Percentiles rank a stretch among this genome's conserved stretches.
These are phyloP conservation scores for Pelecanus crispus DNA, from an alignment of 2,113 vertebrate species.

Conservation along the genomic window DNA sequence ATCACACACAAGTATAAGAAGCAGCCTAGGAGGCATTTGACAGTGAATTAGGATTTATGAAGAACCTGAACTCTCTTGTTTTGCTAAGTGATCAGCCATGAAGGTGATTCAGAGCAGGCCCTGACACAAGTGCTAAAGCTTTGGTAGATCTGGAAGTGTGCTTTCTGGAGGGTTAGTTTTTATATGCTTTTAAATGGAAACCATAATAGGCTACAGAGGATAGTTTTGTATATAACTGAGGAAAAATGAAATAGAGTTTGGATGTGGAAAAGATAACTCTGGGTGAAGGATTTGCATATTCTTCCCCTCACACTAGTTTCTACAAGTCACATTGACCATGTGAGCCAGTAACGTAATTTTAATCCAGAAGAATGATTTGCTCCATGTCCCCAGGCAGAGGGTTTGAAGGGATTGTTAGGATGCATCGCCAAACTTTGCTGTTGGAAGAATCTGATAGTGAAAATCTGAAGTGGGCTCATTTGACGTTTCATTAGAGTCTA, in stretches of 20 bases:
- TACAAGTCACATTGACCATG: background rate
- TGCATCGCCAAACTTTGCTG: background rate
- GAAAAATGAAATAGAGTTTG: background rate
- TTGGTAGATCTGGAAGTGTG: background rate
- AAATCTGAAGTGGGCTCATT: background rate
- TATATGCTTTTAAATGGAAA: background rate
- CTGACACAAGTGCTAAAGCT: background rate
- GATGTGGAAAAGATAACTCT: background rate
- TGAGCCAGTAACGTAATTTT: background rate
- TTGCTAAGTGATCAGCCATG: background rate
- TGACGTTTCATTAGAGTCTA: background rate
- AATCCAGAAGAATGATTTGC: background rate
- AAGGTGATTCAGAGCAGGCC: background rate
- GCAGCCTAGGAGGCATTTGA: background rate
- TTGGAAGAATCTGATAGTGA: background rate
- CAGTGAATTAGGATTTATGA: slow-evolving; percentile 5
- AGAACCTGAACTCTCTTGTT: background rate
- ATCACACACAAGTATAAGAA: background rate
- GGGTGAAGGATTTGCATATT: background rate
- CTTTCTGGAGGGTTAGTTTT: background rate
- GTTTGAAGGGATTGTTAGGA: background rate
- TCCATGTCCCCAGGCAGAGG: background rate
- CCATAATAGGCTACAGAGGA: background rate
- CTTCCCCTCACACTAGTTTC: background rate
- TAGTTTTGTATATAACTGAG: background rate